Conservation (phyloP, 2,888 invertebrate genomes). For the Atrina japonica region DNA sequence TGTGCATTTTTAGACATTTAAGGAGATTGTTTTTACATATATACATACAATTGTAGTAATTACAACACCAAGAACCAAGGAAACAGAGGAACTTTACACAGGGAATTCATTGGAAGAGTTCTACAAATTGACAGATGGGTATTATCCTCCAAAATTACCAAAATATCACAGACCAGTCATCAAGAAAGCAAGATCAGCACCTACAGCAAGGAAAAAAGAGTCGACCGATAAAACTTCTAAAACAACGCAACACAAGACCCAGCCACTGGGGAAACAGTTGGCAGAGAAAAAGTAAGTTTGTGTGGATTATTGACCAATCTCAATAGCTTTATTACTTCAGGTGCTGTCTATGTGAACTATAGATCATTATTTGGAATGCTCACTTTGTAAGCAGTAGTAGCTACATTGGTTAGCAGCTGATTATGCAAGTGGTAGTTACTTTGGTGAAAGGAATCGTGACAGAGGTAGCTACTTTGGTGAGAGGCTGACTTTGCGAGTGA, state of each 20-base stretch:
- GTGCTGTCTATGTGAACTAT: no score
- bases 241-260: slow-evolving; percentile 28
- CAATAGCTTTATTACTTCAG: no score
- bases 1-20: no score
- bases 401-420: no score
- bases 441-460: no score
- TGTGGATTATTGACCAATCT: no score
- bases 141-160: slow-evolving; percentile 60
- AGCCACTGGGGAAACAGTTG: slow-evolving; percentile 50
- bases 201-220: slow-evolving; percentile 26
- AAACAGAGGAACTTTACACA: slow-evolving; percentile 17
- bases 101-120: slow-evolving; percentile 70
- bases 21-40: no score
- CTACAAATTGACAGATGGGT: slow-evolving; percentile 67
- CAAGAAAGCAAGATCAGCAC: slow-evolving; percentile 29
- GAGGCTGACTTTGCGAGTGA: no score
- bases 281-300: slow-evolving; percentile 46
- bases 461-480: no score
- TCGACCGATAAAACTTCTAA: slow-evolving; percentile 48
- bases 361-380: no score
- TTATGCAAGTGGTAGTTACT: no score
- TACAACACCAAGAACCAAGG: slow-evolving; percentile 10
- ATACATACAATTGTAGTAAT: slow-evolving; percentile 2
- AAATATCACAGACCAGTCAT: slow-evolving; percentile 53
- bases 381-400: no score